Base-by-base conservation (phyloP, 2,113 vertebrate species). In the Collichthys lucidus region DNA sequence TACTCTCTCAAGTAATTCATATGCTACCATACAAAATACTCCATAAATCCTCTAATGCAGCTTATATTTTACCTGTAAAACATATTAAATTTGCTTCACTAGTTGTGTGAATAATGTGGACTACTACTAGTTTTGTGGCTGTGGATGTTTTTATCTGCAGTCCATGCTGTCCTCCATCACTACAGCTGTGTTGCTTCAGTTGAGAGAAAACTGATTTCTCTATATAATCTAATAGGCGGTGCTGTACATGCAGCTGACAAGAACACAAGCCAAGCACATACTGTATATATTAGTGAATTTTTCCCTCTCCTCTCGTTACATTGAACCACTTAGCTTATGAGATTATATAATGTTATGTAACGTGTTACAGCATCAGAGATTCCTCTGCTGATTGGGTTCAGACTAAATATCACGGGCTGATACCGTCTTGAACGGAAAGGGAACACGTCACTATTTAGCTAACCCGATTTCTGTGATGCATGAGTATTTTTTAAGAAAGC, bases 261-360 rank as follows among this genome's bases (percentile, higher is more conserved):
- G 24, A 31, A 50, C 26, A 31, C 26, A 35, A 64, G 78, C 74
- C 78, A 72, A 72, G 80, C 65, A 69, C 66, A 76, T 14, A 42
- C n/a, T 67, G 22, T 63, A 52, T 49, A 80, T 35, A 24, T 61
- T 56, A 82, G 42, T 84, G 78, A 89, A 90, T 46, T 79, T 65
- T 63, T 12, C 22, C 35, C 31, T 35, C 31, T 35, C 20, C 35
- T 44, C 42, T 76, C 31, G 65, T 78, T 76, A 60, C 31, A 76
- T 26, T 47, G 44, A 70, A 47, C 44, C 52, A 63, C 50, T 65
- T 52, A 55, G 29, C 52, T 46, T 35, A 78, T 70, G 22, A 49
- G 49, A 77, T 89, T 87, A 79, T 68, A 74, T 74, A 79, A 75
- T 77, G 67, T 83, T 86, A 85, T 60, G 69, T 74, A 83, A 91